phyloP scores from a whole-genome alignment of 2,113 vertebrate genomes.

The Ageneiosus marmoratus region DNA sequence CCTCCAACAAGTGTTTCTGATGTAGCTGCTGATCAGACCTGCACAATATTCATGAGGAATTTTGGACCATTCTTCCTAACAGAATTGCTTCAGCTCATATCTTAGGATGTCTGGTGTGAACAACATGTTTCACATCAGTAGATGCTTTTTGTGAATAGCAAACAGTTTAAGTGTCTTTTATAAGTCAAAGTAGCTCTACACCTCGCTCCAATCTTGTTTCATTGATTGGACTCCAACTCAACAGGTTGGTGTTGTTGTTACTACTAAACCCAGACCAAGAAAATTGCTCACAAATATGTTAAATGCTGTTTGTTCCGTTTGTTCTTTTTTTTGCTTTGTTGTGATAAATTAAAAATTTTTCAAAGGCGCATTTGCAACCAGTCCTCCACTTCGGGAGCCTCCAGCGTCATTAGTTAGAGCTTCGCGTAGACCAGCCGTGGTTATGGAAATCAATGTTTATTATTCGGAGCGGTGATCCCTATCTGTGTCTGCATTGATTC shows the following conservation, averaged over 20 bases:
- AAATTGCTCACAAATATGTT: neutral
- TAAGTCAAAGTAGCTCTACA: too few relatives aligned
- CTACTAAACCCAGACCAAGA: neutral
- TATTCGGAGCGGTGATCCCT: constrained; percentile 49
- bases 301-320: neutral
- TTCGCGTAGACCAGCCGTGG: constrained; percentile 15
- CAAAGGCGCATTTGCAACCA: neutral
- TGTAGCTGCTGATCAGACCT: too few relatives aligned
- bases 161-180: too few relatives aligned
- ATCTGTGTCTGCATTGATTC: constrained; percentile 53
- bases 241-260: neutral
- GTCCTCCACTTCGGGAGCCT: neutral
- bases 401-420: constrained; percentile 16
- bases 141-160: too few relatives aligned
- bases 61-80: too few relatives aligned
- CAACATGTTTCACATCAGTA: too few relatives aligned
- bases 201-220: too few relatives aligned
- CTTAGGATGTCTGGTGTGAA: too few relatives aligned
- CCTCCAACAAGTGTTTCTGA: too few relatives aligned
- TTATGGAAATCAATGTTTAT: constrained; percentile 57
- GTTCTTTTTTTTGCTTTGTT: neutral
- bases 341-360: neutral
- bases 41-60: too few relatives aligned
- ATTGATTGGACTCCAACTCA: too few relatives aligned
- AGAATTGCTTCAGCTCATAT: too few relatives aligned